Percentiles rank a stretch among this genome's conserved stretches.
phyloP scores from a whole-genome alignment of 2,113 vertebrate genomes.

The Neolamprologus ventralis region DNA sequence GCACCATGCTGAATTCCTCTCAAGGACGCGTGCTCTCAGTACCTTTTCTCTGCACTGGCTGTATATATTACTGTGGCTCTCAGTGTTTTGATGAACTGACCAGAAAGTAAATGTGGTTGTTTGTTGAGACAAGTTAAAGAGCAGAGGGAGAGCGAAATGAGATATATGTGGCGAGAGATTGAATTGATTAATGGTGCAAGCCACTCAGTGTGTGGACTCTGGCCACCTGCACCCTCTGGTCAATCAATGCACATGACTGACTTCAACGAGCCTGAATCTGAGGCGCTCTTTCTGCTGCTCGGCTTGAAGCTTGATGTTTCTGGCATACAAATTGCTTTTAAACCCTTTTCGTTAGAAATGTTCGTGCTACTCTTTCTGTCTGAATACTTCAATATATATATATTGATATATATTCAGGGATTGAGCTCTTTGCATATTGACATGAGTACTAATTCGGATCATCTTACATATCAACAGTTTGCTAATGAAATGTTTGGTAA shows the following conservation, averaged over 20 bases:
- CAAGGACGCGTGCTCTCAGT: neutral
- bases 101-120: neutral
- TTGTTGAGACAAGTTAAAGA: constrained; percentile 3
- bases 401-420: neutral
- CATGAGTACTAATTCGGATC: neutral
- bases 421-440: neutral
- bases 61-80: neutral
- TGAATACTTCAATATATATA: neutral
- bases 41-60: neutral
- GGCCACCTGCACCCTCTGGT: neutral
- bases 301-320: neutral
- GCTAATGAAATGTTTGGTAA: neutral
- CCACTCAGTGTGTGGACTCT: neutral
- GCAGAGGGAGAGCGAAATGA: neutral
- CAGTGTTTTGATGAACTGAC: neutral
- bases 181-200: constrained; percentile 34
- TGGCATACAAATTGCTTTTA: neutral
- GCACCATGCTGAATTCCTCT: neutral
- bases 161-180: constrained; percentile 2
- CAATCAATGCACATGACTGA: constrained; percentile 9
- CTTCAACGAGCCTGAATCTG: neutral
- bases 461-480: neutral
- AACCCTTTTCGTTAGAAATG: neutral
- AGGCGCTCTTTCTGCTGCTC: neutral
- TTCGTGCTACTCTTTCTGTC: neutral